These are phyloP conservation scores for Alviniconcha marisindica DNA, from an alignment of 1,140 invertebrate genomes.

Conservation along the genomic window DNA sequence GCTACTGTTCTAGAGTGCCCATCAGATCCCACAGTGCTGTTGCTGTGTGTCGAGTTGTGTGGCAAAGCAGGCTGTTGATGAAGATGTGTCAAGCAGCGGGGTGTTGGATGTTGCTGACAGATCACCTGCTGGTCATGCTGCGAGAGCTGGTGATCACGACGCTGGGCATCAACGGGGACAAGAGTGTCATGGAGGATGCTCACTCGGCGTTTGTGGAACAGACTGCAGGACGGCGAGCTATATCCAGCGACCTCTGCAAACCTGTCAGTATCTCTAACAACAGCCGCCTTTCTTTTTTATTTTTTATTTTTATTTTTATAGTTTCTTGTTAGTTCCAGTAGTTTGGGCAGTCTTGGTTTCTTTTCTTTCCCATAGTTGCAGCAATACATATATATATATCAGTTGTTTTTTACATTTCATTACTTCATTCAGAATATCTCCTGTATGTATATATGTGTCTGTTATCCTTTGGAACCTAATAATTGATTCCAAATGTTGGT, in stretches of 20 bases:
- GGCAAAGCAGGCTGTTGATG: neutral
- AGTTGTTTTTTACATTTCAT: too few relatives aligned
- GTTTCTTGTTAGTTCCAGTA: too few relatives aligned
- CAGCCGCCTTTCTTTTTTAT: too few relatives aligned
- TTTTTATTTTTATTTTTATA: conserved; percentile 34
- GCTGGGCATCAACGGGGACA: conserved; percentile 88
- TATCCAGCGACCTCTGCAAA: conserved; percentile 91
- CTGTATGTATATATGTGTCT: too few relatives aligned
- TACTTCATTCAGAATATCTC: too few relatives aligned
- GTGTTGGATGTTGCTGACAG: conserved; percentile 65
- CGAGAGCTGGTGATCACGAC: conserved; percentile 88
- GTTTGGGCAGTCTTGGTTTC: too few relatives aligned
- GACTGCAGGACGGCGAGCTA: conserved; percentile 78
- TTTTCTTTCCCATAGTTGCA: too few relatives aligned
- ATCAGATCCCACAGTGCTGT: neutral
- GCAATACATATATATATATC: too few relatives aligned
- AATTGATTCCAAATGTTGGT: too few relatives aligned
- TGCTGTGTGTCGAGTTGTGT: too few relatives aligned
- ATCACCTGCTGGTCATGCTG: conserved; percentile 89
- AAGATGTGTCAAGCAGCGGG: neutral
- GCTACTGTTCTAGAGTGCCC: neutral
- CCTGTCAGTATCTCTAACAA: conserved; percentile 79
- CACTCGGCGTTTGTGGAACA: conserved; percentile 83
- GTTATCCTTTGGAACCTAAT: too few relatives aligned
- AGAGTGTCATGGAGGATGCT: conserved; percentile 85